Base-by-base conservation (phyloP, 2,113 vertebrate genomes). In the Haemorhous mexicanus region DNA sequence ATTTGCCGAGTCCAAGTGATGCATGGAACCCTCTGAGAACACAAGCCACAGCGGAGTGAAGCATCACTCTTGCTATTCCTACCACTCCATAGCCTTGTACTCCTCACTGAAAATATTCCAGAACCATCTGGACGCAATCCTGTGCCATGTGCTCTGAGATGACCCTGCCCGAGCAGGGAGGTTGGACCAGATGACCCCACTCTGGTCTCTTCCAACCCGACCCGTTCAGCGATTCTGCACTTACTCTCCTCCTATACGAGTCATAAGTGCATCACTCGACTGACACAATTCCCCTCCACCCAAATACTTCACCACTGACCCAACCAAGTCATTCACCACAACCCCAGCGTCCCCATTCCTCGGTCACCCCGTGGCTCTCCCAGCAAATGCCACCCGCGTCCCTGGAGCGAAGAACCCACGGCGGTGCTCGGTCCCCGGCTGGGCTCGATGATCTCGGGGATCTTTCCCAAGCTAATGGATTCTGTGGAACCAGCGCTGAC, bases 31-130 rank as follows among this genome's bases (percentile, higher is more conserved):
- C 32, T 11, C 4, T 6, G 30, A 56, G 49, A 37, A 9, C 3
- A 9, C 0, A 53, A 79, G 19, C 39, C 63, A n/a, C 21, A 33
- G 62, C 0, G 0, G 27, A 56, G 11, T 7, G 7, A 23, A 66
- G 49, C 82, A 13, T 19, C 11, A 12, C 15, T 33, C 33, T 4
- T 6, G 39, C 67, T 17, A 15, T 8, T 58, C 28, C 22, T 43
- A 64, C 21, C 0, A 0, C 77, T 78, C 47, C 44, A 3, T 0
- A 41, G 37, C 56, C 37, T 16, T 0, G 17, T 2, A 16, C 13
- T 35, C 22, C 70, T 35, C 55, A 5, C 30, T 55, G 49, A 72
- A 63, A 10, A 62, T 23, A 35, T 32, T 90, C 63, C 78, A 83
- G 79, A 83, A 53, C 79, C 70, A 46, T 90, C 70, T 63, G 79